A percentile compares a stretch with the other conserved stretches of the same genome.
These are phyloP conservation scores for Hyposoter dolosus DNA, from an alignment of 2,888 invertebrate species.

Conservation along the genomic window DNA sequence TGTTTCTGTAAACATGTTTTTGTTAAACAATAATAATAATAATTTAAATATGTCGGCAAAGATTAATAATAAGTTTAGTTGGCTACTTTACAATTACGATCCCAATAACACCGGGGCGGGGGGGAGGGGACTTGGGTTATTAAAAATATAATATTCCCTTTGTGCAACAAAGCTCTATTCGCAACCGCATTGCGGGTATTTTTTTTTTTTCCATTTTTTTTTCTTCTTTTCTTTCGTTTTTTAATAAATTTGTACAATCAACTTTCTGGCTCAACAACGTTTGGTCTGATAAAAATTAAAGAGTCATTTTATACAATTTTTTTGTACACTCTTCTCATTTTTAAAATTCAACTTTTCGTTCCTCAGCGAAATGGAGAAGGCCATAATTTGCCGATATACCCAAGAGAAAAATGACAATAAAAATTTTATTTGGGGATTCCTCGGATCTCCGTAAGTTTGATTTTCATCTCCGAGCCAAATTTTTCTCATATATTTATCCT, in stretches of 20 bases:
- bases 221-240: constrained; percentile 71
- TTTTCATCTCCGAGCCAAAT: constrained; percentile 34
- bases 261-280: constrained; percentile 78
- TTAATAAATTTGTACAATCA: constrained; percentile 83
- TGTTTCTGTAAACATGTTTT: constrained; percentile 49
- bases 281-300: constrained; percentile 72
- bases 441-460: constrained; percentile 39
- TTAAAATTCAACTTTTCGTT: constrained; percentile 38
- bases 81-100: constrained; percentile 78
- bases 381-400: constrained; percentile 27
- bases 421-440: constrained; percentile 9
- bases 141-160: constrained; percentile 84
- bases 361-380: constrained; percentile 44
- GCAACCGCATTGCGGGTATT: constrained; percentile 64
- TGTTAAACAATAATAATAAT: constrained; percentile 72
- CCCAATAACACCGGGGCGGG: constrained; percentile 78
- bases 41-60: constrained; percentile 80
- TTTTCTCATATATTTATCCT: constrained; percentile 21
- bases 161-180: constrained; percentile 80
- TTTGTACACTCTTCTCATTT: constrained; percentile 75
- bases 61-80: constrained; percentile 73
- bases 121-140: constrained; percentile 75
- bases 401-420: constrained; percentile 20
- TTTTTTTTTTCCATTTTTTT: constrained; percentile 65
- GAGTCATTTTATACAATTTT: constrained; percentile 77